phyloP scores from a whole-genome alignment of 2,113 vertebrate genomes.

The Fregata magnificens region DNA sequence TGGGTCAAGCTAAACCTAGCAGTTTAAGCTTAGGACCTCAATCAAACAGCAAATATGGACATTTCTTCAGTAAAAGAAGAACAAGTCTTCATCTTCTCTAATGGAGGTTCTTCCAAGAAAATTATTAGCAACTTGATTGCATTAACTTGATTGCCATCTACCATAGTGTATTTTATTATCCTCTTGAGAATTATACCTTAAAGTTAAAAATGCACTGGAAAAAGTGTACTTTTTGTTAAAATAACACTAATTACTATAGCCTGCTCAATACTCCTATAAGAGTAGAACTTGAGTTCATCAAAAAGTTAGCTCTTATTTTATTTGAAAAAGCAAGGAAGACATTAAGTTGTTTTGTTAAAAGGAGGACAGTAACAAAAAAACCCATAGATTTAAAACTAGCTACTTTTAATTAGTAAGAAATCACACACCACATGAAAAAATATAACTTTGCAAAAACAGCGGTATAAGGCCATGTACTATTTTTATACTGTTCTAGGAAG shows the following conservation, averaged over 20 bases:
- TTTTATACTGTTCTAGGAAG: neutral
- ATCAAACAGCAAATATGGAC: neutral
- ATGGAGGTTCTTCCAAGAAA: neutral
- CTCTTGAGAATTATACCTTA: neutral
- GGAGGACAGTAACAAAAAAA: neutral
- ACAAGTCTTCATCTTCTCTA: neutral
- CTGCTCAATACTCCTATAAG: neutral
- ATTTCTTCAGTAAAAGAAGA: neutral
- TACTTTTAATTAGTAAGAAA: neutral
- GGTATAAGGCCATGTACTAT: neutral
- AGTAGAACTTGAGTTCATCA: neutral
- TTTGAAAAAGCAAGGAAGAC: neutral
- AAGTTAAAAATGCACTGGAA: neutral
- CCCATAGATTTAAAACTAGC: neutral
- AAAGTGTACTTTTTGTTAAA: neutral
- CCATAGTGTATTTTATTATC: neutral
- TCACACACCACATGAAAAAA: neutral
- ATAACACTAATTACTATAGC: neutral
- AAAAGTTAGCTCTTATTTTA: neutral
- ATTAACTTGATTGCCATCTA: neutral
- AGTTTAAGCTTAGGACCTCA: conserved; percentile 1
- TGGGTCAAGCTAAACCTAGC: neutral
- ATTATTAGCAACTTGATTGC: neutral
- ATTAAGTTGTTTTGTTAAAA: neutral
- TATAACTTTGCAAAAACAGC: neutral